Percentiles rank a stretch among this genome's conserved stretches.
Conservation (phyloP, 2,888 invertebrate species). For the Tachina grossa region DNA sequence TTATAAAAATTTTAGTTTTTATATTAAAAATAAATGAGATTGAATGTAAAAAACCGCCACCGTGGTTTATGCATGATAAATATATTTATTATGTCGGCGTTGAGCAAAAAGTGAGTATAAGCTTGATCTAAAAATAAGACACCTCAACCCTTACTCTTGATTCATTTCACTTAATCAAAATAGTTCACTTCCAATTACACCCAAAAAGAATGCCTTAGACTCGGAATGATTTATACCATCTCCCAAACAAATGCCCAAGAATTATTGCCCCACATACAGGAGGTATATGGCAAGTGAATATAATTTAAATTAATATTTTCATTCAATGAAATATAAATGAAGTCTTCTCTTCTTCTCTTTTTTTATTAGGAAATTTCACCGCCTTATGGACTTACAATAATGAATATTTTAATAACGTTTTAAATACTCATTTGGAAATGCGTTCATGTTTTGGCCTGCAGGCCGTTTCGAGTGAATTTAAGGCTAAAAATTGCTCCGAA, state of each 20-base stretch:
- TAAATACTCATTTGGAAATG: not conserved
- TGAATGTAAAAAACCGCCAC: not conserved
- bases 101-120: constrained; percentile 29
- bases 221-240: not conserved
- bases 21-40: constrained; percentile 10
- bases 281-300: constrained; percentile 26
- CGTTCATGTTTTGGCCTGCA: constrained; percentile 19
- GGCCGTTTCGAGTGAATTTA: not conserved
- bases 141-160: not conserved
- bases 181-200: constrained; percentile 26
- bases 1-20: constrained; percentile 19
- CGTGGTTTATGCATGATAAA: constrained; percentile 47
- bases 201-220: constrained; percentile 6
- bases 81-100: constrained; percentile 28
- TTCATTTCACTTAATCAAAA: not conserved
- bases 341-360: not conserved
- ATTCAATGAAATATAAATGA: no score
- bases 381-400: constrained; percentile 36
- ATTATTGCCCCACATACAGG: constrained; percentile 5
- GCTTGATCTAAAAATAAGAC: not conserved
- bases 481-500: not conserved
- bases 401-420: not conserved
- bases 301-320: not conserved
- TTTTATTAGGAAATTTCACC: constrained; percentile 15
- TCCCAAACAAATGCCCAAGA: not conserved